These are phyloP conservation scores for Pelodiscus sinensis DNA, from an alignment of 2,113 vertebrate genomes.

Conservation along the genomic window DNA sequence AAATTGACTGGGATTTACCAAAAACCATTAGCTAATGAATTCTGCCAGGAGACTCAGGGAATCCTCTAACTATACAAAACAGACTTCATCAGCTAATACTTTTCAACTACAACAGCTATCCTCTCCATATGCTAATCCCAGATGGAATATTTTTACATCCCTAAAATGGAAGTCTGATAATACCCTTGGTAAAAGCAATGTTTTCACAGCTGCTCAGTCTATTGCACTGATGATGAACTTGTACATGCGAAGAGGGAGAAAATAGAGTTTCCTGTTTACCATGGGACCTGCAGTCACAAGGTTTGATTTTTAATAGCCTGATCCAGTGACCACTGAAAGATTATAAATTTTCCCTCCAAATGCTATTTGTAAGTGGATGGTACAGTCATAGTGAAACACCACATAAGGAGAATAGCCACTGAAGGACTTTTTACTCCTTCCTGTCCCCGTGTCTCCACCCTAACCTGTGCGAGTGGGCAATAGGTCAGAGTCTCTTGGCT, in stretches of 20 bases:
- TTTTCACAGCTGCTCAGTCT: conserved; percentile 17
- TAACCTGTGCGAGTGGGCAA: background rate
- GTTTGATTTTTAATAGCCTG: background rate
- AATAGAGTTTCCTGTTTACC: background rate
- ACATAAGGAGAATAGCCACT: background rate
- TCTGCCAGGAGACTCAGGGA: conserved; percentile 20
- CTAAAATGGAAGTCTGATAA: background rate
- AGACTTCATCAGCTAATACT: conserved; percentile 46
- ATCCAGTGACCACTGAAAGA: background rate
- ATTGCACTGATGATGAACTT: background rate
- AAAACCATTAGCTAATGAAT: conserved; percentile 40
- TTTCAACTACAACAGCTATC: conserved; percentile 27
- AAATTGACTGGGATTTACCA: conserved; percentile 27
- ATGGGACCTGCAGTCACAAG: background rate
- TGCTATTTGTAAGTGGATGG: background rate
- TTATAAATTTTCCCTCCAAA: background rate
- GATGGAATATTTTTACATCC: conserved; percentile 35
- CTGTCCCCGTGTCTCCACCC: fast-evolving
- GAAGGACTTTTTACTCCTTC: background rate
- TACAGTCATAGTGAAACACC: background rate
- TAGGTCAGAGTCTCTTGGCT: background rate
- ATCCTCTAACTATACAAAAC: conserved; percentile 44
- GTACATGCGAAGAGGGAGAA: background rate
- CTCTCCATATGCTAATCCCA: conserved; percentile 26
- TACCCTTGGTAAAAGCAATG: background rate